Percentiles rank a stretch among this genome's conserved stretches.
Conservation (phyloP, 2,113 vertebrate species). For the Zingel zingel region DNA sequence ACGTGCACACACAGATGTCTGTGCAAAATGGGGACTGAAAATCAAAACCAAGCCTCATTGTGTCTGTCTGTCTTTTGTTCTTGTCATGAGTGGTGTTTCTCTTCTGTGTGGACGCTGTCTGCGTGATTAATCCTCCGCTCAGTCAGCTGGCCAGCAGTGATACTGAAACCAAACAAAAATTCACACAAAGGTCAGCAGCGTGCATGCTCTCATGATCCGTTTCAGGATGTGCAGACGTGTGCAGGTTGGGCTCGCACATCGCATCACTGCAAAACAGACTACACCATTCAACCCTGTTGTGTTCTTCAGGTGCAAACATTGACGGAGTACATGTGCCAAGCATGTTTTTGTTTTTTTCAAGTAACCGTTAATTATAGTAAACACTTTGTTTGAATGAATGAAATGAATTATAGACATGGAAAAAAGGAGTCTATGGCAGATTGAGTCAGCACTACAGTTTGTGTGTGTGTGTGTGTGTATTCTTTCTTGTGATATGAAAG, state of each 20-base stretch:
- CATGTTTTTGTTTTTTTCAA: not conserved
- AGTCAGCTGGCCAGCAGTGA: conserved; percentile 64
- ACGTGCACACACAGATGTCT: conserved; percentile 28
- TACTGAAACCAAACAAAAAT: conserved; percentile 66
- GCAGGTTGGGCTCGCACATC: conserved; percentile 16
- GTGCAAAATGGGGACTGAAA: conserved; percentile 18
- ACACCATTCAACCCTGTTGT: not conserved
- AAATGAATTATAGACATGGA: not conserved
- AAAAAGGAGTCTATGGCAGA: not conserved
- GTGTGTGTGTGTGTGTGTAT: conserved; percentile 15
- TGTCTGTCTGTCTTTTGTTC: conserved; percentile 57
- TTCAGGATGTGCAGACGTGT: conserved; percentile 37
- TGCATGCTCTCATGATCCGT: conserved; percentile 20
- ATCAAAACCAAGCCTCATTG: conserved; percentile 44
- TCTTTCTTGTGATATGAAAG: conserved; percentile 31
- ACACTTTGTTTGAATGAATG: conserved; percentile 17
- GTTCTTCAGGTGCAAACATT: conserved; percentile 30
- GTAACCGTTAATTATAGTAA: conserved; percentile 26
- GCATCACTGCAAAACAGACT: conserved; percentile 19
- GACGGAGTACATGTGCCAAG: not conserved
- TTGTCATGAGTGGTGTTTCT: conserved; percentile 21
- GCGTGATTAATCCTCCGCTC: conserved; percentile 55
- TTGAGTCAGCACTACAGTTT: not conserved
- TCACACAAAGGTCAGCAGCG: conserved; percentile 27
- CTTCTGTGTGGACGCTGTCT: conserved; percentile 40